Evolutionary conservation across 2,113 vertebrate genomes (phyloP).

Genomic region (Phylloscopus whistleri): DNA sequence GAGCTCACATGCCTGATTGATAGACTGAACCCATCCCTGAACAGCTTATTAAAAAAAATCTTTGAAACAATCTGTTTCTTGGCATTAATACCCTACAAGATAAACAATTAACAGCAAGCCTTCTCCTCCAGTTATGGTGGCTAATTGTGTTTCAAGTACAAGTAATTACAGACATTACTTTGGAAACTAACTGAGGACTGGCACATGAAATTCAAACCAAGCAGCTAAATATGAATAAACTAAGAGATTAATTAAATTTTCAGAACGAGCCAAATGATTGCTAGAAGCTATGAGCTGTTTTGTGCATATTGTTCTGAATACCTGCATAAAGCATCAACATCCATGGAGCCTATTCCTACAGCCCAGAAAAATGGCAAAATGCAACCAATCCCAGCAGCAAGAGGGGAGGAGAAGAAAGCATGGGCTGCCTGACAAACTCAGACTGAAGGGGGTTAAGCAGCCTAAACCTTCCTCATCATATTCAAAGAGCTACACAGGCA

Average conservation of each 20-base stretch:
- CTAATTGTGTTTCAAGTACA: slow-evolving; percentile 11
- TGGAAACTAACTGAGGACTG: slow-evolving; percentile 17
- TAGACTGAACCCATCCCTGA: not conserved
- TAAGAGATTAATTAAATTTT: slow-evolving; percentile 12
- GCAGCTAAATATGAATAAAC: slow-evolving; percentile 43
- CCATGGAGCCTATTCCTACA: not conserved
- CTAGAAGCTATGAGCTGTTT: slow-evolving; percentile 20
- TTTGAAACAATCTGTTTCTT: not conserved
- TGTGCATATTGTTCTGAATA: not conserved
- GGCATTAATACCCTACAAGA: not conserved
- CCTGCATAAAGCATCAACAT: not conserved
- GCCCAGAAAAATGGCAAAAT: not conserved
- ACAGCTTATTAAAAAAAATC: not conserved
- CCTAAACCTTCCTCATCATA: not conserved
- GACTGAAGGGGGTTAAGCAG: not conserved
- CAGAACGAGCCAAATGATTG: not conserved
- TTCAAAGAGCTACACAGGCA: not conserved
- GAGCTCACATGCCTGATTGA: not conserved
- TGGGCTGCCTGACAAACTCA: not conserved
- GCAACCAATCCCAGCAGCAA: not conserved
- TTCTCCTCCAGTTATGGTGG: not conserved
- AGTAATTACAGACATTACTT: not conserved
- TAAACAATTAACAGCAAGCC: not conserved
- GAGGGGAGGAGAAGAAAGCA: not conserved
- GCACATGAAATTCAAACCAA: slow-evolving; percentile 35